These are phyloP conservation scores for Eidolon helvum DNA, from an alignment of 2,113 vertebrate species.

Conservation along the genomic window DNA sequence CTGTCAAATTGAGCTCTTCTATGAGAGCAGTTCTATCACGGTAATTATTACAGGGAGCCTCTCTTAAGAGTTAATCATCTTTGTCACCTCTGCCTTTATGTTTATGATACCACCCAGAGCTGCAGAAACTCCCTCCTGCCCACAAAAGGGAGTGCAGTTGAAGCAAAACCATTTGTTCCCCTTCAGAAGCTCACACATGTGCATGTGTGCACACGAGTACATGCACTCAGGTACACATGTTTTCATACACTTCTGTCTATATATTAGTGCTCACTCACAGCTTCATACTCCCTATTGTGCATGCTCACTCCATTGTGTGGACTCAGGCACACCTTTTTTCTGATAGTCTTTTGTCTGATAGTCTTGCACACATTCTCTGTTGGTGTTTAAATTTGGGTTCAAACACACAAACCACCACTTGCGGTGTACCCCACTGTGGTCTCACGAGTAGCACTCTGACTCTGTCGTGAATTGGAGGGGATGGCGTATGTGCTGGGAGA, in stretches of 20 bases:
- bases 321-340: not conserved
- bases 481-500: fast-evolving
- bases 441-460: fast-evolving
- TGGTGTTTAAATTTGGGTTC: not conserved
- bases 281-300: not conserved
- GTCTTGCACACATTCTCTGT: not conserved
- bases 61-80: not conserved
- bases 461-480: too few relatives aligned
- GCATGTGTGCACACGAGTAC: fast-evolving
- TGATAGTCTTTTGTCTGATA: not conserved
- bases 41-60: not conserved
- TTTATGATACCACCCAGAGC: not conserved
- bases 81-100: not conserved
- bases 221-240: fast-evolving
- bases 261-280: not conserved
- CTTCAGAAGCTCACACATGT: not conserved
- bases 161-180: fast-evolving
- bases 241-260: too few relatives aligned
- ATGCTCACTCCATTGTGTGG: not conserved
- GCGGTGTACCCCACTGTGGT: fast-evolving
- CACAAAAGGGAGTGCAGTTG: not conserved
- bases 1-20: not conserved
- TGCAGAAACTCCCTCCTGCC: not conserved
- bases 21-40: not conserved
- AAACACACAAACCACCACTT: fast-evolving